These are phyloP conservation scores for Zaprionus nigranus DNA, from an alignment of 1,140 invertebrate species.

Conservation along the genomic window DNA sequence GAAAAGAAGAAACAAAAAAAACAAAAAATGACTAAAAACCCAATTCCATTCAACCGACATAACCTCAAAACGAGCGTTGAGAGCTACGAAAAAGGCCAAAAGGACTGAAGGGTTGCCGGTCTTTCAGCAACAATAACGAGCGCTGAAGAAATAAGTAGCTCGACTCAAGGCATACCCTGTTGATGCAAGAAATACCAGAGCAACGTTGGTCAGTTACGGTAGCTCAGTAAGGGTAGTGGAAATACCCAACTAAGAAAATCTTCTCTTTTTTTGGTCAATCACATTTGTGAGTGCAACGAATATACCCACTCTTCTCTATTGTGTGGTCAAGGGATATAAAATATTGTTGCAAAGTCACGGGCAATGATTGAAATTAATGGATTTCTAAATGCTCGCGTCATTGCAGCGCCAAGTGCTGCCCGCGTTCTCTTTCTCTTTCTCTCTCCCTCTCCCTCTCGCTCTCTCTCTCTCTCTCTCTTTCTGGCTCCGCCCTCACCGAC, in stretches of 20 bases:
- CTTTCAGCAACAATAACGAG: conserved; percentile 52
- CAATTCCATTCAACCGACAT: conserved; percentile 22
- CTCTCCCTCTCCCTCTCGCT: conserved; percentile 5
- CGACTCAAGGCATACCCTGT: not conserved
- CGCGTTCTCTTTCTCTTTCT: not conserved
- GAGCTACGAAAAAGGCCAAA: conserved; percentile 8
- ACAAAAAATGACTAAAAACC: conserved; percentile 2
- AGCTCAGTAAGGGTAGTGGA: too few species aligned
- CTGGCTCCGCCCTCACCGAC: conserved; percentile 35
- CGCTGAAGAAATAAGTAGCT: not conserved
- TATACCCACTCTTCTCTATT: not conserved
- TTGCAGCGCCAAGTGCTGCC: conserved; percentile 38
- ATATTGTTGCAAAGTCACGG: conserved; percentile 73
- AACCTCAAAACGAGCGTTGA: conserved; percentile 43
- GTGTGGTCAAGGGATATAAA: conserved; percentile 17
- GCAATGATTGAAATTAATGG: conserved; percentile 80
- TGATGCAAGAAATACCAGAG: not conserved
- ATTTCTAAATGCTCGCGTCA: conserved; percentile 73
- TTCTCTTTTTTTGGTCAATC: too few species aligned
- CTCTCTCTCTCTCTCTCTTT: not conserved
- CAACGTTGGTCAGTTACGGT: too few species aligned
- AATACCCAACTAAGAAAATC: too few species aligned
- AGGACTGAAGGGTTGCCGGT: conserved; percentile 40
- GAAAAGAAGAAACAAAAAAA: not conserved
- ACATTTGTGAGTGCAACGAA: not conserved